phyloP scores from a whole-genome alignment of 2,113 vertebrate species.

The Oenanthe melanoleuca region DNA sequence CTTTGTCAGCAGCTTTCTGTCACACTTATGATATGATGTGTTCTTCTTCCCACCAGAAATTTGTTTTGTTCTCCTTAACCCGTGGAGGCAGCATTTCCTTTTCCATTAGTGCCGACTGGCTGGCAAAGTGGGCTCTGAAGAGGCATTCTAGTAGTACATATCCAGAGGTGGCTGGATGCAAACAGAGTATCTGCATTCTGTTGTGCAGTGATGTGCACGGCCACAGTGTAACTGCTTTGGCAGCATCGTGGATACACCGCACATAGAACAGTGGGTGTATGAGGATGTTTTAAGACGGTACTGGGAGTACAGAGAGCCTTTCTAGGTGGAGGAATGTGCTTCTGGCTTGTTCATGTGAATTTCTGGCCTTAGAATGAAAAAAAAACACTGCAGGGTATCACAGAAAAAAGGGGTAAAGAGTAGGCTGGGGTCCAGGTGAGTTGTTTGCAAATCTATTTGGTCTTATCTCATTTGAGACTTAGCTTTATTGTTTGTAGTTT shows the following conservation, averaged over 20 bases:
- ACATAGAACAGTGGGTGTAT: background rate
- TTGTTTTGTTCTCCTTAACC: background rate
- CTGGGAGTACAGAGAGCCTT: background rate
- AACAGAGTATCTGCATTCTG: background rate
- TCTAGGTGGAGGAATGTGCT: background rate
- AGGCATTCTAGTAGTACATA: fast-evolving
- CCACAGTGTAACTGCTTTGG: background rate
- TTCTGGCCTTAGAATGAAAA: fast-evolving
- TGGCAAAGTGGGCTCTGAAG: background rate
- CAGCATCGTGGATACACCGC: fast-evolving
- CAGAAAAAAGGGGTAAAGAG: background rate
- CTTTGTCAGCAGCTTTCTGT: background rate
- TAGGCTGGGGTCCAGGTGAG: background rate
- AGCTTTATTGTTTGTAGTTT: background rate
- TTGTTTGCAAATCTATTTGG: background rate
- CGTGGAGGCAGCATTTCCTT: background rate
- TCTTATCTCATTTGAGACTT: background rate
- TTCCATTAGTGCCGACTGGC: fast-evolving
- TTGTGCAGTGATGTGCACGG: background rate
- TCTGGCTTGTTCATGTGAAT: background rate
- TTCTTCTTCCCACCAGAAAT: background rate
- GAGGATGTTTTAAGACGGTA: background rate
- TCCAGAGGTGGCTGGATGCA: background rate
- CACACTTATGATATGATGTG: fast-evolving
- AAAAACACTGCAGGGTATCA: background rate